Evolutionary conservation across 2,888 invertebrate species (phyloP), one percentile per base, ranked within the genome.

Genomic region (Chironomus riparius): DNA sequence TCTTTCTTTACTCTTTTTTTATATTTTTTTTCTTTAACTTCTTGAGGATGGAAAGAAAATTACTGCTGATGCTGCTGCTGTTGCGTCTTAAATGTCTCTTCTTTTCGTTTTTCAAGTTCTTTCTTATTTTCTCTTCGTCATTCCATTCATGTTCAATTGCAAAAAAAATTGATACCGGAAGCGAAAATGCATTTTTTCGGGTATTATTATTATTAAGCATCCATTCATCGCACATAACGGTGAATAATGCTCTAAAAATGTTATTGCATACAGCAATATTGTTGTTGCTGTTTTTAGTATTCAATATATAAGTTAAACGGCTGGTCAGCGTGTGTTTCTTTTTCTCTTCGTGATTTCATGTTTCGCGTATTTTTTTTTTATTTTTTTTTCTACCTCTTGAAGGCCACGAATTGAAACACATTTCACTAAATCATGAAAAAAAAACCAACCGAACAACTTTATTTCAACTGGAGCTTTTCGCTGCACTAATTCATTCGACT

Each of bases 361-460:
- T 74, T 74, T 74, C 65, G 74, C 74, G 74, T 74, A 74, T 74
- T 68, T 74, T 68, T 74, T 73, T n/a, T n/a, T n/a, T n/a, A n/a
- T n/a, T 74, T 68, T 74, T 68, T 73, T 73, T 65, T 38, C 38
- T 72, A 15, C 24, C 22, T 62, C 62, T 72, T 74, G 74, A 74
- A 74, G 74, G 74, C 74, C 74, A 72, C 62, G 24, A 38, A 38
- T 13, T 47, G 70, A 72, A 71, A 56, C 56, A 74, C 74, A 74
- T 74, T 74, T 74, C 74, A 74, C 68, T 74, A 18, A 47, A 47
- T 48, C 48, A 62, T 13, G 62, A 24, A 21, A 65, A n/a, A 24
- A 65, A 56, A 74, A 74, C 74, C 68, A 74, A 74, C 65, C 68
- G 65, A 74, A 50, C 72, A 74, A 62, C 47, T 74, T 18, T 68